Percentiles rank a stretch among this genome's conserved stretches.
Conservation (phyloP, 2,888 invertebrate genomes). For the Rotaria sp. region DNA sequence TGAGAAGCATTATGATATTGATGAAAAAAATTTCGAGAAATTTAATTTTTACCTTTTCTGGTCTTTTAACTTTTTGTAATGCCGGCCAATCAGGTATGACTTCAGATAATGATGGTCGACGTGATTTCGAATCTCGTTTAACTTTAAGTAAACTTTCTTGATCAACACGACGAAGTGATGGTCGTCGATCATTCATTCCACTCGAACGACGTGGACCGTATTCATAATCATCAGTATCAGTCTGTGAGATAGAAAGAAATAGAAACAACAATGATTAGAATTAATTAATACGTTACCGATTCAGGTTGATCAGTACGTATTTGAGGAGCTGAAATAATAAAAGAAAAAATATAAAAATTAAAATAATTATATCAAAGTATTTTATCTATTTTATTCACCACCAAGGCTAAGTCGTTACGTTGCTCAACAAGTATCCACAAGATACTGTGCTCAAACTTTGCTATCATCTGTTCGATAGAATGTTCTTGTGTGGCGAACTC, state of each 20-base stretch:
- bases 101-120: slow-evolving; percentile 39
- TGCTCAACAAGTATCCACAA: too few species aligned
- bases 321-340: neutral
- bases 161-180: slow-evolving; percentile 39
- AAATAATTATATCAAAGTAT: neutral
- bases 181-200: slow-evolving; percentile 35
- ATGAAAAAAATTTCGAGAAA: neutral
- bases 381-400: too few species aligned
- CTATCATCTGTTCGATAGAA: too few species aligned
- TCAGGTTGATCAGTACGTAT: slow-evolving; percentile 3
- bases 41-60: slow-evolving; percentile 34
- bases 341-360: neutral
- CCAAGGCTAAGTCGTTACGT: too few species aligned
- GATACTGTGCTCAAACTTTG: too few species aligned
- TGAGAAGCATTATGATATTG: too few species aligned
- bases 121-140: slow-evolving; percentile 36
- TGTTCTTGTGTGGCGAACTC: too few species aligned
- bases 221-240: neutral
- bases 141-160: slow-evolving; percentile 37
- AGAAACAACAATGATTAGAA: neutral
- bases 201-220: slow-evolving; percentile 30
- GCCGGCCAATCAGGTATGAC: slow-evolving; percentile 40
- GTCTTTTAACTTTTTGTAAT: slow-evolving; percentile 33
- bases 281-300: neutral
- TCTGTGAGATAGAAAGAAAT: neutral